These are phyloP conservation scores for Dyspetes luteomarginatus DNA, from an alignment of 2,888 invertebrate genomes.

Conservation along the genomic window DNA sequence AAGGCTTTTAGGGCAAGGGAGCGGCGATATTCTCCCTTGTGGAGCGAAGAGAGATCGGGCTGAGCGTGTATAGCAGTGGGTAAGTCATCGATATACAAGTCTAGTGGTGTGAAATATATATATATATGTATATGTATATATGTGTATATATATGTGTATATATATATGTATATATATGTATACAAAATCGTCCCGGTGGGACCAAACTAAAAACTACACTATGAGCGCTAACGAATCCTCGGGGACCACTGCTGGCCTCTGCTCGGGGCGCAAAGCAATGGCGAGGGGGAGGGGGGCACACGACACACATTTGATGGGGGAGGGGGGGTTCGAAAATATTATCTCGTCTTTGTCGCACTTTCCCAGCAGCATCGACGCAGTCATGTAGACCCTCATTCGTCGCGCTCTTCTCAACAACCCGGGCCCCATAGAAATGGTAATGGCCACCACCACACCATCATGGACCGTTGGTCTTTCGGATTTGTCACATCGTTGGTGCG, in stretches of 20 bases:
- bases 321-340: slow-evolving; percentile 14
- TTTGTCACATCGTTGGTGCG: slow-evolving; percentile 63
- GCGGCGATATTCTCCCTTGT: slow-evolving; percentile 68
- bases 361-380: slow-evolving; percentile 42
- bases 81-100: slow-evolving; percentile 78
- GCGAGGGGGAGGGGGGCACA: slow-evolving; percentile 48
- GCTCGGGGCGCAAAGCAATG: slow-evolving; percentile 29
- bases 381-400: slow-evolving; percentile 35
- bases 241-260: slow-evolving; percentile 68
- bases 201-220: slow-evolving; percentile 76
- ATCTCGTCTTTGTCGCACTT: slow-evolving; percentile 36
- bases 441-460: slow-evolving; percentile 67
- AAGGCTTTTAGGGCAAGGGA: slow-evolving; percentile 76
- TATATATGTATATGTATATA: neutral
- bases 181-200: slow-evolving; percentile 69
- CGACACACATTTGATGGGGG: too few relatives aligned
- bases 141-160: neutral
- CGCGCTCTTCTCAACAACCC: slow-evolving; percentile 40
- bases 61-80: slow-evolving; percentile 67
- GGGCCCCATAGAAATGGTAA: slow-evolving; percentile 77
- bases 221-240: slow-evolving; percentile 79
- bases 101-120: slow-evolving; percentile 12
- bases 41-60: slow-evolving; percentile 55
- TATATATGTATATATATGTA: neutral
- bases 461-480: slow-evolving; percentile 75